Base-by-base conservation (phyloP, 1,140 invertebrate genomes). In the Parapsyche elsis region DNA sequence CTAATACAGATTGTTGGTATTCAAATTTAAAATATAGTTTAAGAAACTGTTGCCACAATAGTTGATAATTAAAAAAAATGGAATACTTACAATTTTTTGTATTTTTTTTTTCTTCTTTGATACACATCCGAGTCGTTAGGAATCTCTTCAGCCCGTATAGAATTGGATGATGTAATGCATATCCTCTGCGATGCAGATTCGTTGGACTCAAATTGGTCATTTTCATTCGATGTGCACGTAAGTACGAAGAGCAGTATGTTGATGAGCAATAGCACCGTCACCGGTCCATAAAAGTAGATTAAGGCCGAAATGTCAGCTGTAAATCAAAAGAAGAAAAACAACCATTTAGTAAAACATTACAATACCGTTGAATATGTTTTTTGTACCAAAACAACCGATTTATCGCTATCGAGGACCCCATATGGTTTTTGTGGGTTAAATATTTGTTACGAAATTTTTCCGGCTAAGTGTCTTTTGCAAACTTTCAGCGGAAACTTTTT, bases 201-300 rank as follows among this genome's bases (percentile, higher is more conserved):
- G 14, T 30, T 24, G 21, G 0, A 9, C 24, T 2, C 21, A 61
- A 21, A 61, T 21, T 0, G 64, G 9, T 67, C 64, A 12, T 14
- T 24, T 10, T 14, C 21, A 14, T 0, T 84, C 1, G 19, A 21
- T 14, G 2, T 1, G 53, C 49, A 85, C 0, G 88, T 90, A 7
- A 90, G n/a, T 0, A 84, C 57, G 78, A 91, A 90, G 12, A 91
- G 81, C 0, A 87, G 77, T 5, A 88, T 76, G 71, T 91, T 91
- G 0, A 49, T 75, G 0, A 86, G 4, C 0, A 90, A 82, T 0
- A 91, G 84, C 4, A 90, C 23, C 0, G 88, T 88, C 0, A 90
- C 84, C 0, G 90, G 89, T 5, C 88, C 86, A 83, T 90, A 91
- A 71, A 91, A 90, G 59, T 90, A 90, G 0, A 87, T 87, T 82